Evolutionary conservation across 2,888 invertebrate species (phyloP).

Genomic region (Thymelicus sylvestris): DNA sequence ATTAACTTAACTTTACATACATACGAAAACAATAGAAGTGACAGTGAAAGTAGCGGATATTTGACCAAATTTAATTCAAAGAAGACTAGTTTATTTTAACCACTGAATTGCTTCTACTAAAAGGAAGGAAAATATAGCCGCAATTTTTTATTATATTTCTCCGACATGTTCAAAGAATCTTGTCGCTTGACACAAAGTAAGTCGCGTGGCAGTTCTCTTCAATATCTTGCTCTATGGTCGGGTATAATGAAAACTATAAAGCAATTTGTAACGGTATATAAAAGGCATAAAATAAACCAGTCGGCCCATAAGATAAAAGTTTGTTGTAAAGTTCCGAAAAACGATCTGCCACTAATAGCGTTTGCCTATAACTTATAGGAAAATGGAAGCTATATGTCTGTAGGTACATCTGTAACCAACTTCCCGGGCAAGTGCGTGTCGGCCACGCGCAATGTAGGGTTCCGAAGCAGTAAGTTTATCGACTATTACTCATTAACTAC

Average conservation of each 20-base stretch:
- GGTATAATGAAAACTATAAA: constrained; percentile 1
- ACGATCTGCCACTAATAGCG: background rate
- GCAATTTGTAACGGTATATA: constrained; percentile 3
- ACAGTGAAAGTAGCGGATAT: background rate
- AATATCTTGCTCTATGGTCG: background rate
- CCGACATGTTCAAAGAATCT: too few species aligned
- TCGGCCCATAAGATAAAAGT: background rate
- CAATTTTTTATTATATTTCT: too few species aligned
- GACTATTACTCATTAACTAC: too few species aligned
- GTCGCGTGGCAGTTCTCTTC: background rate
- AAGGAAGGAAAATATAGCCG: too few species aligned
- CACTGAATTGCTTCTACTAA: too few species aligned
- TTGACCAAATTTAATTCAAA: too few species aligned
- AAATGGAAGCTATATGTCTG: too few species aligned
- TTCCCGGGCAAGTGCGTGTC: too few species aligned
- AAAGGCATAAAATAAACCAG: constrained; percentile 3
- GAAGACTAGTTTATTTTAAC: too few species aligned
- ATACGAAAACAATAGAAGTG: background rate
- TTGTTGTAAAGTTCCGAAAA: background rate
- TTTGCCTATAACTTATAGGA: background rate
- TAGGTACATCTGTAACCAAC: too few species aligned
- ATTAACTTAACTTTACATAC: background rate
- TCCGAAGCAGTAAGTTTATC: too few species aligned
- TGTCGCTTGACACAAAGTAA: background rate
- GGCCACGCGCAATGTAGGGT: too few species aligned